These are phyloP conservation scores for Lathamus discolor DNA, from an alignment of 2,113 vertebrate species.

Conservation along the genomic window DNA sequence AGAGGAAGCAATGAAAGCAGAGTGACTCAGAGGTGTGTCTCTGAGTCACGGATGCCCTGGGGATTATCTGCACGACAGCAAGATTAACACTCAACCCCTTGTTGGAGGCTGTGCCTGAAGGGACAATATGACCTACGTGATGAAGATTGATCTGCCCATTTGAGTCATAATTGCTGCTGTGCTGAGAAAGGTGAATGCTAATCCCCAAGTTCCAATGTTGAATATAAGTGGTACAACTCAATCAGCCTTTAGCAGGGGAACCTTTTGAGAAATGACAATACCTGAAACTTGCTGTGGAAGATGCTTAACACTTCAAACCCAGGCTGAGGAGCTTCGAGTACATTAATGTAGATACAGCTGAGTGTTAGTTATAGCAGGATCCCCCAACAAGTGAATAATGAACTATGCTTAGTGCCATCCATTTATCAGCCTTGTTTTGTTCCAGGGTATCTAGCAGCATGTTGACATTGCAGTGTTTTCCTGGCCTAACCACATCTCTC, in stretches of 20 bases:
- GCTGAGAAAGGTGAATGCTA: background rate
- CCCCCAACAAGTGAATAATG: background rate
- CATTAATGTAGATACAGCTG: background rate
- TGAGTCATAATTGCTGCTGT: background rate
- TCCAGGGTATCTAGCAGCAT: background rate
- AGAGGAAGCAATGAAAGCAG: conserved; percentile 19
- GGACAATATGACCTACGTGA: background rate
- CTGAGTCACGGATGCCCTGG: background rate
- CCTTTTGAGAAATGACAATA: background rate
- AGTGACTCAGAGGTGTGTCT: conserved; percentile 27
- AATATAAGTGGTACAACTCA: background rate
- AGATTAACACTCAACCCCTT: background rate
- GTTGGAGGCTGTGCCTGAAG: background rate
- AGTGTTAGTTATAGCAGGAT: background rate
- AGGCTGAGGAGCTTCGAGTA: background rate
- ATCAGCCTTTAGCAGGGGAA: background rate
- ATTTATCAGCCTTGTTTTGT: background rate
- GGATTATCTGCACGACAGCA: background rate
- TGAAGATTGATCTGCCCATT: background rate
- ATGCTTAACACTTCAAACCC: background rate
- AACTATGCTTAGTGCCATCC: background rate
- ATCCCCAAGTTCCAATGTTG: background rate
- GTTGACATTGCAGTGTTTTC: background rate
- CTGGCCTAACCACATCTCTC: background rate
- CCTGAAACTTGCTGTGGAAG: background rate